phyloP scores from a whole-genome alignment of 2,113 vertebrate genomes.

The Callipepla squamata region DNA sequence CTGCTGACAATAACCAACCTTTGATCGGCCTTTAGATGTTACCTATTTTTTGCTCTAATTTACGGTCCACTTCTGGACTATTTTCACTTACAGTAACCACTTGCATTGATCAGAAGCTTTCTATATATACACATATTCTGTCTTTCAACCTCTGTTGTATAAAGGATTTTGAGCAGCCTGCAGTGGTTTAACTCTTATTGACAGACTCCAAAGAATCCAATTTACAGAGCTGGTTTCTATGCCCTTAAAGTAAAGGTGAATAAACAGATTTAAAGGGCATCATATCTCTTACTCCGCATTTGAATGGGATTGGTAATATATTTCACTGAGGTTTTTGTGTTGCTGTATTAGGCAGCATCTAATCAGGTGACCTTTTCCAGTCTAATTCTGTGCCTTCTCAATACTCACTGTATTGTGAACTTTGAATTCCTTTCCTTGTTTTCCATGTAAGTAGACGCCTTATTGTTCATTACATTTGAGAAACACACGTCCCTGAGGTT shows the following conservation, averaged over 20 bases:
- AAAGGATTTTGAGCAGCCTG: not conserved
- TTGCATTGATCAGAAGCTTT: not conserved
- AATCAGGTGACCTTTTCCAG: constrained; percentile 14
- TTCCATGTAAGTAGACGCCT: not conserved
- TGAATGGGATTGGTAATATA: constrained; percentile 5
- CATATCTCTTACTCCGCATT: not conserved
- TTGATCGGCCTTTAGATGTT: not conserved
- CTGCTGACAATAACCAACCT: not conserved
- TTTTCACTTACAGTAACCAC: not conserved
- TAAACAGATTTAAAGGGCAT: constrained; percentile 59
- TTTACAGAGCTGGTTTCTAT: not conserved
- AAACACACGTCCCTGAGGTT: not conserved
- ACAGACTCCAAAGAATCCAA: constrained; percentile 51
- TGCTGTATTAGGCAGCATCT: not conserved
- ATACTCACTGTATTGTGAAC: not conserved
- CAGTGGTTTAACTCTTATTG: constrained; percentile 22
- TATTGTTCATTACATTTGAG: not conserved
- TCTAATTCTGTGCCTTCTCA: constrained; percentile 18
- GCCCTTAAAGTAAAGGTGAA: constrained; percentile 62
- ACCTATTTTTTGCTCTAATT: not conserved
- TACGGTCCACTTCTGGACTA: not conserved
- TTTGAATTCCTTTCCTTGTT: not conserved
- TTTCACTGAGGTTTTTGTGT: not conserved
- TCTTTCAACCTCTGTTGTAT: not conserved
- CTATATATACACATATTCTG: not conserved